phyloP scores from a whole-genome alignment of 2,797 vertebrate genomes.

The Thaleichthys pacificus region DNA sequence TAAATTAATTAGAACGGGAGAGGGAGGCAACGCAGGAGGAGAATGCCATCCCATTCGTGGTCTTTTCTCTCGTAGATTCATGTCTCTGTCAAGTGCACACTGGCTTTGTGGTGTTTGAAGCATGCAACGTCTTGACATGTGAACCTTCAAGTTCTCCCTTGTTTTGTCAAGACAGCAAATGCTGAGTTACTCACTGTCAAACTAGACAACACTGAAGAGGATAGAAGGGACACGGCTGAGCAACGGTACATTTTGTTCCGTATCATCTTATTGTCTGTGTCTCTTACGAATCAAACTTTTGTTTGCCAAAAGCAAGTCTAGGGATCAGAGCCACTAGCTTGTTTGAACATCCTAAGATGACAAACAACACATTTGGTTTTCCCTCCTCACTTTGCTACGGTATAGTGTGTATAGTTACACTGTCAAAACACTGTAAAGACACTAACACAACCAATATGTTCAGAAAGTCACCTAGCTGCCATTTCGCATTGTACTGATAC shows the following conservation, averaged over 20 bases:
- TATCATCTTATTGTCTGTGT: not conserved
- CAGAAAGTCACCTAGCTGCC: no score
- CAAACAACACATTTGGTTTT: no score
- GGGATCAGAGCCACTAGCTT: no score
- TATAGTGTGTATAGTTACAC: no score
- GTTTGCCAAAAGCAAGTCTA: not conserved
- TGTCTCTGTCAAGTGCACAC: no score
- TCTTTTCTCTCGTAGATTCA: no score
- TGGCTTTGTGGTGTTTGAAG: not conserved
- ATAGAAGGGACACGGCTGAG: conserved; percentile 14
- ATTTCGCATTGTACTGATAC: no score
- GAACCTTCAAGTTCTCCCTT: conserved; percentile 24
- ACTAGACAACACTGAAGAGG: conserved; percentile 21
- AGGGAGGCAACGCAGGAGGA: no score
- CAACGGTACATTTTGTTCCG: conserved; percentile 5
- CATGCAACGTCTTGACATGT: conserved; percentile 10
- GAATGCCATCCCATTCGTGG: no score
- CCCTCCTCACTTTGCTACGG: not conserved
- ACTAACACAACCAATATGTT: no score
- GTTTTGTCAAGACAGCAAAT: conserved; percentile 30
- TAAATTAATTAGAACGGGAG: conserved; percentile 24
- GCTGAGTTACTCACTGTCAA: conserved; percentile 22
- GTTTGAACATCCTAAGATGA: no score
- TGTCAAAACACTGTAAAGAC: no score
- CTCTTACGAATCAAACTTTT: not conserved